Percentiles rank a stretch among this genome's conserved stretches.
phyloP scores from a whole-genome alignment of 2,113 vertebrate genomes.

The Prolemur simus region DNA sequence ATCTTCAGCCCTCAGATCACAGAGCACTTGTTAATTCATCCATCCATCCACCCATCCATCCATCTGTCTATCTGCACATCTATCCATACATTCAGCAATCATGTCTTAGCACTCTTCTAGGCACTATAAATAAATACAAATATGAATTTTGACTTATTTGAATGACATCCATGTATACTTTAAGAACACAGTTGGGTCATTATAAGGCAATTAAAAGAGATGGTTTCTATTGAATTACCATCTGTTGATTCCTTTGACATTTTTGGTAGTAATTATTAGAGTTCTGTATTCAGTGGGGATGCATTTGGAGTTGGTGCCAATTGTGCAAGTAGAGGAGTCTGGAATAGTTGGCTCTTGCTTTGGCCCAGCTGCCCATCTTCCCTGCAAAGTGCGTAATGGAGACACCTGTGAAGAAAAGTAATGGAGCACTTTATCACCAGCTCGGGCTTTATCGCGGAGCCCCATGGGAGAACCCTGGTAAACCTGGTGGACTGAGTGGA shows the following conservation, averaged over 20 bases:
- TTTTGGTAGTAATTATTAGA: background rate
- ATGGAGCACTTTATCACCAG: background rate
- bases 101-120: background rate
- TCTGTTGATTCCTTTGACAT: background rate
- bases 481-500: background rate
- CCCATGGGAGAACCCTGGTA: background rate
- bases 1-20: background rate
- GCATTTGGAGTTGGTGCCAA: background rate
- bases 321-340: background rate
- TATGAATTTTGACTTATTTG: background rate
- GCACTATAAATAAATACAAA: background rate
- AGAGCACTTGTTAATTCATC: background rate
- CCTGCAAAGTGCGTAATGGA: background rate
- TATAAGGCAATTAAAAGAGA: background rate
- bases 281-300: background rate
- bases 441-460: background rate
- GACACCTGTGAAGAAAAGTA: background rate
- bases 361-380: background rate
- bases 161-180: background rate
- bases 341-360: no score
- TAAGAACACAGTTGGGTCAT: background rate
- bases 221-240: background rate
- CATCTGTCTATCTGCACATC: rapidly evolving
- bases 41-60: no score
- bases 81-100: no score